These are phyloP conservation scores for Polydrusus cervinus DNA, from an alignment of 2,888 invertebrate species.

Conservation along the genomic window DNA sequence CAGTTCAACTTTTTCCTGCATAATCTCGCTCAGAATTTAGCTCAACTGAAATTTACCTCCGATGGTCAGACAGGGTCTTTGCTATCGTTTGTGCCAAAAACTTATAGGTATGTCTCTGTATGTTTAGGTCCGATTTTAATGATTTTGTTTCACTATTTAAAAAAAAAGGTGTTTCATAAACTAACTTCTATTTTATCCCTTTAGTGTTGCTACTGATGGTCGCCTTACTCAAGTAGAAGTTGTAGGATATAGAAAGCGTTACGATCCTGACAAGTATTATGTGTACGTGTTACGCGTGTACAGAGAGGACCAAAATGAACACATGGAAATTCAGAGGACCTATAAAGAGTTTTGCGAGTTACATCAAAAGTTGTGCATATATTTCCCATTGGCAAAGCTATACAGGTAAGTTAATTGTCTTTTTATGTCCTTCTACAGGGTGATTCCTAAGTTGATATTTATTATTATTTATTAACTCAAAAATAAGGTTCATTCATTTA, in stretches of 20 bases:
- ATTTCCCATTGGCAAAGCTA: constrained; percentile 93
- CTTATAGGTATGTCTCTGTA: constrained; percentile 89
- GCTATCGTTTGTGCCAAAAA: constrained; percentile 94
- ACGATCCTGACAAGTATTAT: constrained; percentile 98
- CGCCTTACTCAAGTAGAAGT: constrained; percentile 89
- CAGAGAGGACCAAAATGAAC: constrained; percentile 89
- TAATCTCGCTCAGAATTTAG: constrained; percentile 91
- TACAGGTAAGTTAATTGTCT: constrained; percentile 81
- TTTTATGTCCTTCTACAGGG: too few relatives aligned
- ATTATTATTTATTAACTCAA: too few relatives aligned
- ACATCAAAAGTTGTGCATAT: constrained; percentile 92
- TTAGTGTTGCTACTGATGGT: constrained; percentile 91
- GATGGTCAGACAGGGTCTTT: constrained; percentile 88
- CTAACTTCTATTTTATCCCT: too few relatives aligned
- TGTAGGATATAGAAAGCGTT: constrained; percentile 93
- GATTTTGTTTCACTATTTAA: too few relatives aligned
- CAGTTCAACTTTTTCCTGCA: constrained; percentile 99
- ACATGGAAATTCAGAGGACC: constrained; percentile 91
- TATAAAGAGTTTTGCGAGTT: constrained; percentile 98
- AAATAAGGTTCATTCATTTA: too few relatives aligned
- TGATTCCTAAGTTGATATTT: too few relatives aligned
- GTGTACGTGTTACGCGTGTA: constrained; percentile 91
- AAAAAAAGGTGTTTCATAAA: too few relatives aligned
- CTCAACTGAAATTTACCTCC: constrained; percentile 85
- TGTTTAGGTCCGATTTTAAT: too few relatives aligned